A percentile compares a stretch with the other conserved stretches of the same genome.
Evolutionary conservation across 2,888 invertebrate species (phyloP).

Genomic region (Polydrusus tereticollis): DNA sequence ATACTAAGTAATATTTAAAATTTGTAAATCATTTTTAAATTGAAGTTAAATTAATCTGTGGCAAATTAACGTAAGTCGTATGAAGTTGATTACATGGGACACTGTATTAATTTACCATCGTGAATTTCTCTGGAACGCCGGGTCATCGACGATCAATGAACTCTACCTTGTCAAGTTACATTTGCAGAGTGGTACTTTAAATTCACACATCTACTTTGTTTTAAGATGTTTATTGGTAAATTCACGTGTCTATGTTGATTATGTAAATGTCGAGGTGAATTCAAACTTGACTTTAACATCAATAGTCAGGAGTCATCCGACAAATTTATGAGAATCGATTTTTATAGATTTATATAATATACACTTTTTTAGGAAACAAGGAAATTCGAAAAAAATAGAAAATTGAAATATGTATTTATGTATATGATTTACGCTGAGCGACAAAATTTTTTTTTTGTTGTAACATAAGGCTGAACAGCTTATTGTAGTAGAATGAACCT

Average conservation of each 20-base stretch:
- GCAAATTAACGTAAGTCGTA: background rate
- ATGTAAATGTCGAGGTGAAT: constrained; percentile 12
- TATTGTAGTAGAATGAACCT: too few species aligned
- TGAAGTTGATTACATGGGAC: constrained; percentile 5
- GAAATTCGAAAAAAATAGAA: too few species aligned
- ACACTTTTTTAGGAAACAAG: too few species aligned
- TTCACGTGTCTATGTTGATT: background rate
- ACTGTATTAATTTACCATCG: constrained; percentile 34
- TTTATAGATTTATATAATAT: too few species aligned
- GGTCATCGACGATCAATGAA: constrained; percentile 45
- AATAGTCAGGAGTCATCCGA: background rate
- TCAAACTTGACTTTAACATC: background rate
- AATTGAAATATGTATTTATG: too few species aligned
- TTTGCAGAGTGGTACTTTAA: constrained; percentile 38
- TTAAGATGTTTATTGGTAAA: constrained; percentile 7
- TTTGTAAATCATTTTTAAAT: too few species aligned
- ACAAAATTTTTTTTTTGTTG: too few species aligned
- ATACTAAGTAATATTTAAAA: too few species aligned
- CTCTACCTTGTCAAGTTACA: constrained; percentile 43
- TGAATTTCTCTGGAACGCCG: constrained; percentile 26
- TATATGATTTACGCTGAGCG: too few species aligned
- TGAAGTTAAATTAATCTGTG: background rate
- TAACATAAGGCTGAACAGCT: too few species aligned
- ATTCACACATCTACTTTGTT: constrained; percentile 35
- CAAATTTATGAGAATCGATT: too few species aligned